These are phyloP conservation scores for Leptinotarsa juncta DNA, from an alignment of 2,888 invertebrate species.

Conservation along the genomic window DNA sequence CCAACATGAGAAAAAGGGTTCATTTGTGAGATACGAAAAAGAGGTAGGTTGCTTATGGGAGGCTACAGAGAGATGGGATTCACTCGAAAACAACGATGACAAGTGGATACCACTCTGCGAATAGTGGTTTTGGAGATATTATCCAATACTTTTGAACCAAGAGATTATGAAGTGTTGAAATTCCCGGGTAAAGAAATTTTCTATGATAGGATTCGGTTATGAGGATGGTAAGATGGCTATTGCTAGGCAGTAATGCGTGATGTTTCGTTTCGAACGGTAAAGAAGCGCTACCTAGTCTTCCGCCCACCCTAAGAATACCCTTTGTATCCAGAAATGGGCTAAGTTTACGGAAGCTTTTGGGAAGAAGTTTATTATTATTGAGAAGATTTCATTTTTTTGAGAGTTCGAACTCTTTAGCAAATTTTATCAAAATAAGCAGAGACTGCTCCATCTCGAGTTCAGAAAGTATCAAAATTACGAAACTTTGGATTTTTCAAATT, in stretches of 20 bases:
- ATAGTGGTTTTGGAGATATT: slow-evolving; percentile 9
- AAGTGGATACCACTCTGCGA: neutral
- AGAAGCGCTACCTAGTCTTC: neutral
- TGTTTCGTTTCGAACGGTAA: neutral
- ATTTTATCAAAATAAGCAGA: too few species aligned
- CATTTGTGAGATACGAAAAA: neutral
- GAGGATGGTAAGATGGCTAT: neutral
- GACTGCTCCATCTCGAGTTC: too few species aligned
- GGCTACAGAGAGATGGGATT: neutral
- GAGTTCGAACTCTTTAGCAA: too few species aligned
- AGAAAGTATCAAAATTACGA: too few species aligned
- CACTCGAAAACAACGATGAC: slow-evolving; percentile 11
- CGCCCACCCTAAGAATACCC: neutral
- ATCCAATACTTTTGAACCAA: slow-evolving; percentile 19
- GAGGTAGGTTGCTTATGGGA: slow-evolving; percentile 1
- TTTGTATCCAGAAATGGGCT: neutral
- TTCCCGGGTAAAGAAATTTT: neutral
- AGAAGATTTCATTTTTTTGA: neutral
- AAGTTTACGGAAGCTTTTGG: neutral
- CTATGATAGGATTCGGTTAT: neutral
- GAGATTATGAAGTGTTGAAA: slow-evolving; percentile 5
- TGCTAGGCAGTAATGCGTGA: neutral
- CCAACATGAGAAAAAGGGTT: too few species aligned
- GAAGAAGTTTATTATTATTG: neutral
- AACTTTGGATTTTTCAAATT: too few species aligned